A percentile compares a stretch with the other conserved stretches of the same genome.
These are phyloP conservation scores for Calliopum simillimum DNA, from an alignment of 2,888 invertebrate genomes.

Conservation along the genomic window DNA sequence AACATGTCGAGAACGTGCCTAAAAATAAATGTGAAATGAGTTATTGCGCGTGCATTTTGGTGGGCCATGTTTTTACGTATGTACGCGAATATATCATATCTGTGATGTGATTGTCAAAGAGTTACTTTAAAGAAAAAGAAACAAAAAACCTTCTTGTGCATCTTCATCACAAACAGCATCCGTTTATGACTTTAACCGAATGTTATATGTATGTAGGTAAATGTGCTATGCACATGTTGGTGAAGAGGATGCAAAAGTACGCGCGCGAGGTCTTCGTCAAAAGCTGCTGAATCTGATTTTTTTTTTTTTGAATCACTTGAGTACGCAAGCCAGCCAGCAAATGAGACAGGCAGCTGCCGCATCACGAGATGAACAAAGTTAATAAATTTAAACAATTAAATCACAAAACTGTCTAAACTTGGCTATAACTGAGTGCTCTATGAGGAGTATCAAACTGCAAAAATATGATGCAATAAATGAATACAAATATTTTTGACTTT, in stretches of 20 bases:
- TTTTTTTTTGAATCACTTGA: no score
- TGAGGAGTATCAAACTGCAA: background rate
- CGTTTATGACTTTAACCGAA: background rate
- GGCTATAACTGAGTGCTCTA: no score
- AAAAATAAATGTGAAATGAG: constrained; percentile 40
- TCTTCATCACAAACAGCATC: background rate
- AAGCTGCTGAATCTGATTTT: no score
- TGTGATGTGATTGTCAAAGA: background rate
- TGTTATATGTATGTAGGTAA: no score
- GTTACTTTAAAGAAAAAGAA: no score
- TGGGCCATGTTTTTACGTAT: background rate
- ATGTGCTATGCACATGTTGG: no score
- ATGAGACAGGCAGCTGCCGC: constrained; percentile 8
- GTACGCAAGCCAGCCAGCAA: background rate
- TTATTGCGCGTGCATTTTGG: constrained; percentile 38
- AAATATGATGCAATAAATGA: background rate
- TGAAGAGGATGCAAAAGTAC: no score
- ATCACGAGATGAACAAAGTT: constrained; percentile 6
- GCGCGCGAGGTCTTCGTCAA: no score
- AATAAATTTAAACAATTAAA: constrained; percentile 25
- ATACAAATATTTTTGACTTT: background rate
- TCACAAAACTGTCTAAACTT: constrained; percentile 13
- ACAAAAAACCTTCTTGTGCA: background rate
- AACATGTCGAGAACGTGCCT: constrained; percentile 39
- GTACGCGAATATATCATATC: background rate